A percentile compares a stretch with the other conserved stretches of the same genome.
Evolutionary conservation across 2,113 vertebrate genomes (phyloP).

Genomic region (Aythya baeri): DNA sequence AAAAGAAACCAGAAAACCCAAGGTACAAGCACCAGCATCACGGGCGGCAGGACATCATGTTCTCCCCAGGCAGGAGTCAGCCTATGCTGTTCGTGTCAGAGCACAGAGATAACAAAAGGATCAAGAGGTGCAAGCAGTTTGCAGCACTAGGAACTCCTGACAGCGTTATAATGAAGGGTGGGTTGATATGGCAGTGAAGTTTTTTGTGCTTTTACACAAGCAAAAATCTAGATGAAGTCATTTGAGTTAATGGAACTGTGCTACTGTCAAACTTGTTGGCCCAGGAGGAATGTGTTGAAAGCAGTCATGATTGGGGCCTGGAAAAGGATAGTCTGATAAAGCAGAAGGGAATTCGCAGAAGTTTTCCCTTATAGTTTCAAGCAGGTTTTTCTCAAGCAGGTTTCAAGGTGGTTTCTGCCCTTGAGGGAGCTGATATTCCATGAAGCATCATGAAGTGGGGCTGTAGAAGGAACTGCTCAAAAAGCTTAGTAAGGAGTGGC

Average conservation of each 20-base stretch:
- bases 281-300: not conserved
- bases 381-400: too few species aligned
- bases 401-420: too few species aligned
- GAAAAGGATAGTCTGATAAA: not conserved
- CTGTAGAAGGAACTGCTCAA: not conserved
- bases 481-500: not conserved
- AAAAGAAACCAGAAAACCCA: not conserved
- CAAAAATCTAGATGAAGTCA: not conserved
- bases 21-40: accelerated
- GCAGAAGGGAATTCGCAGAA: not conserved
- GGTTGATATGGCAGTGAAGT: not conserved
- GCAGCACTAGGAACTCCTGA: not conserved
- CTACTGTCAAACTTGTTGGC: not conserved
- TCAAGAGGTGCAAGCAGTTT: not conserved
- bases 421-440: not conserved
- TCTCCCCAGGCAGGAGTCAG: not conserved
- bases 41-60: accelerated
- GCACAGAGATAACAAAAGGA: not conserved
- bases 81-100: not conserved
- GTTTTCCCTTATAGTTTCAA: not conserved
- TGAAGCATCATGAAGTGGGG: not conserved
- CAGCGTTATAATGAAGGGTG: not conserved
- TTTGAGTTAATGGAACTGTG: not conserved
- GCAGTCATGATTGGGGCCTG: not conserved
- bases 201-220: not conserved